These are phyloP conservation scores for Hystrix cristata DNA, from an alignment of 2,113 vertebrate genomes.

Conservation along the genomic window DNA sequence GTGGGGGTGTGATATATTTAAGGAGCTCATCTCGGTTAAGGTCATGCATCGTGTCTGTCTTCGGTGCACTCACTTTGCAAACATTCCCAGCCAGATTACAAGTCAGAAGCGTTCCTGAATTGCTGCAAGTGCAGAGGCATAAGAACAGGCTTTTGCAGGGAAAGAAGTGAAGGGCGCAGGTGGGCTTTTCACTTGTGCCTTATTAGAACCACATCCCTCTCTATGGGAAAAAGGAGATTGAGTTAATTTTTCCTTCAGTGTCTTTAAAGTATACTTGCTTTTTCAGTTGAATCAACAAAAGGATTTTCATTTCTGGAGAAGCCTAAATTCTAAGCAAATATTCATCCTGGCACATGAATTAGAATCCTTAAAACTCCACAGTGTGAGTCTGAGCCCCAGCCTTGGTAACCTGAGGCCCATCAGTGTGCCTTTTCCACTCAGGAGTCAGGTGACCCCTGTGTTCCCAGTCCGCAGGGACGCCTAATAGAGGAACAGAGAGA, in stretches of 20 bases:
- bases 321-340: conserved; percentile 62
- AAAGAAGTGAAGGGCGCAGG: neutral
- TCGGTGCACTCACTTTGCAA: neutral
- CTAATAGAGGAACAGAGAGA: conserved; percentile 55
- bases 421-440: conserved; percentile 54
- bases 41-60: conserved; percentile 26
- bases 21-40: conserved; percentile 49
- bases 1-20: neutral
- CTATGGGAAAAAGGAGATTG: neutral
- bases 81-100: conserved; percentile 44
- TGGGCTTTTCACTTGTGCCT: conserved; percentile 48
- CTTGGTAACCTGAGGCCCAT: conserved; percentile 35
- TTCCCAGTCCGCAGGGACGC: conserved; percentile 55
- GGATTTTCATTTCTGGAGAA: conserved; percentile 62
- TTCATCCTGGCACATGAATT: neutral
- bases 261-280: conserved; percentile 58
- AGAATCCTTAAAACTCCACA: conserved; percentile 15
- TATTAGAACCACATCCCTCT: conserved; percentile 53
- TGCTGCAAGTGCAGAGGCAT: neutral
- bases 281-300: conserved; percentile 59
- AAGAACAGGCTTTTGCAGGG: neutral
- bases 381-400: neutral
- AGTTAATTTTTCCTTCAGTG: conserved; percentile 41
- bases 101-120: conserved; percentile 29
- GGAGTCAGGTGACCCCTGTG: conserved; percentile 48